phyloP scores from a whole-genome alignment of 2,888 invertebrate species.

The Diadegma fenestrale region DNA sequence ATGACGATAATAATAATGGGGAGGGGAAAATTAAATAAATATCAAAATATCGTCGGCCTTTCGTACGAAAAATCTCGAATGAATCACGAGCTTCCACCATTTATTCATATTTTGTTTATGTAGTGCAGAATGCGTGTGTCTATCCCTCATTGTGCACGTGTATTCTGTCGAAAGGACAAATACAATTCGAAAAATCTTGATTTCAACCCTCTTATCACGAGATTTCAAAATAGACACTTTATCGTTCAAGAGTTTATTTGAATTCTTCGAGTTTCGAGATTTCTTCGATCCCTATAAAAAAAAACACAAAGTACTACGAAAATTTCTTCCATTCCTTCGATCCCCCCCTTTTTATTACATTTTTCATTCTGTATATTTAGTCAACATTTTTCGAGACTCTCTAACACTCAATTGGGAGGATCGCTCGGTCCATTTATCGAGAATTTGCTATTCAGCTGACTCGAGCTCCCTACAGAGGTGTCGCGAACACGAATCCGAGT shows the following conservation, averaged over 20 bases:
- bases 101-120: background rate
- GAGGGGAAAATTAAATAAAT: background rate
- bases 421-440: too few relatives aligned
- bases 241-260: background rate
- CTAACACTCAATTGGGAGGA: too few relatives aligned
- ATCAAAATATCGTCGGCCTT: slow-evolving; percentile 10
- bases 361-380: background rate
- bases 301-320: background rate
- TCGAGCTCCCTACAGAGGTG: too few relatives aligned
- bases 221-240: slow-evolving; percentile 33
- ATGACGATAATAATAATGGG: background rate
- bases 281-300: background rate
- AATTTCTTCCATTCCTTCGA: background rate
- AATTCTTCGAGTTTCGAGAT: slow-evolving; percentile 10
- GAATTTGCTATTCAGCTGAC: too few relatives aligned
- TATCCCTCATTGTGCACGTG: background rate
- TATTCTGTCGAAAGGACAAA: background rate
- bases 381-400: too few relatives aligned
- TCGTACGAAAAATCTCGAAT: slow-evolving; percentile 13
- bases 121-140: background rate
- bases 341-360: background rate
- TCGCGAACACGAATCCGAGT: too few relatives aligned
- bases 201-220: background rate
- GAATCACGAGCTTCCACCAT: slow-evolving; percentile 19
- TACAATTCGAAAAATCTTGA: slow-evolving; percentile 23